Base-by-base conservation (phyloP, 2,113 vertebrate genomes). In the Vidua macroura region DNA sequence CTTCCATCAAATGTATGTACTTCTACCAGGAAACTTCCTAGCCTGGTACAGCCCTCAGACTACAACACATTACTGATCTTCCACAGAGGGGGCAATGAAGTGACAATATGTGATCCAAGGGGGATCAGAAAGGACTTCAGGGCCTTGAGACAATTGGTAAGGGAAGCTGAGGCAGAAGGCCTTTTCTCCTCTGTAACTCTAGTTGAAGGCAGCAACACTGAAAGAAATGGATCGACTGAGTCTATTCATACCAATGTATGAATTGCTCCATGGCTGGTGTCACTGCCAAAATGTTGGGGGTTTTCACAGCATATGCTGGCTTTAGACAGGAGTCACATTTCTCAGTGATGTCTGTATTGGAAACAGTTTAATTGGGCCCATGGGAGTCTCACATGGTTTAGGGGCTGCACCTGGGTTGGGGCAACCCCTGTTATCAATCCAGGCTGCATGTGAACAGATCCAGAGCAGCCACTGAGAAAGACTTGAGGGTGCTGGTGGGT, bases 381-480 rank as follows among this genome's bases (percentile, higher is more conserved):
- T n/a, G 28, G 11, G 28, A 59, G 13, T 20, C 19, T n/a, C 37
- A 52, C 0, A 0, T 46, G 15, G 28, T 30, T 67, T 30, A 60
- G 53, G 23, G 7, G 23, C 19, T 67, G 33, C 15, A 21, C 5
- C 12, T 24, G 12, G 12, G 19, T 10, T 24, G 13, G 37, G 15
- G 8, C 10, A 88, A 13, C 10, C 1, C 10, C 6, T 0, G 0
- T 31, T 13, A 28, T 23, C 27, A 74, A 9, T 5, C 15, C 60
- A 37, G 31, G 37, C 10, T 52, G 68, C 13, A 13, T 5, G 10
- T n/a, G 39, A 39, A 15, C 19, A 30, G 46, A 82, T 41, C 9
- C 16, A 82, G 78, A 60, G 30, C 21, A 46, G 19, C 9, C 69
- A n/a, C 37, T 28, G 10, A 60, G 28, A n/a, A 81, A 18, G 28